phyloP scores from a whole-genome alignment of 2,113 vertebrate genomes.

The Cyanoderma ruficeps region DNA sequence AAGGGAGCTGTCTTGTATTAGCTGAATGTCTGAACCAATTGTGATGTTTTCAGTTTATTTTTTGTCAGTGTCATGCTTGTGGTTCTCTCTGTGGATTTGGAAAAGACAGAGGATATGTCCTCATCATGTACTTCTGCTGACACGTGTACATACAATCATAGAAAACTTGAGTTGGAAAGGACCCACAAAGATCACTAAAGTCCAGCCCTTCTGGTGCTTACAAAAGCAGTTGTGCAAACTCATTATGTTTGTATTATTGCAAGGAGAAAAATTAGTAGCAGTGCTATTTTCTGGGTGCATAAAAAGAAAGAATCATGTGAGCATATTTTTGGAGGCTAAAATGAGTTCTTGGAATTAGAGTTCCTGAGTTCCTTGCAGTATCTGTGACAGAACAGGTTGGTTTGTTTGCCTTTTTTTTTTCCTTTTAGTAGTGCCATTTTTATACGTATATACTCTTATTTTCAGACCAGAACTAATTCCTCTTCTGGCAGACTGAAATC shows the following conservation, averaged over 20 bases:
- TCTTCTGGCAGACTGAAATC: background rate
- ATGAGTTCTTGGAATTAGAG: background rate
- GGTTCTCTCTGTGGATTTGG: background rate
- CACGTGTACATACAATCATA: background rate
- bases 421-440: background rate
- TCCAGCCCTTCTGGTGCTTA: background rate
- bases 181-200: fast-evolving
- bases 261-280: background rate
- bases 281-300: background rate
- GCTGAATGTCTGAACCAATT: background rate
- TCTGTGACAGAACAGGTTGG: background rate
- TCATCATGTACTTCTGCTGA: background rate
- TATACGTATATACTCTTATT: background rate
- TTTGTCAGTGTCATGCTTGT: background rate
- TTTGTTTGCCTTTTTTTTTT: background rate
- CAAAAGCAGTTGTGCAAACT: background rate
- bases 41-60: background rate
- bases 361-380: background rate
- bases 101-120: background rate
- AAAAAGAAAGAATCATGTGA: background rate
- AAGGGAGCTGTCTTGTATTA: background rate
- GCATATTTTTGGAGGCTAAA: background rate
- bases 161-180: background rate
- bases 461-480: background rate
- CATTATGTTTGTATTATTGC: background rate